Conservation (phyloP, 2,797 vertebrate genomes). For the Tadarida brasiliensis region DNA sequence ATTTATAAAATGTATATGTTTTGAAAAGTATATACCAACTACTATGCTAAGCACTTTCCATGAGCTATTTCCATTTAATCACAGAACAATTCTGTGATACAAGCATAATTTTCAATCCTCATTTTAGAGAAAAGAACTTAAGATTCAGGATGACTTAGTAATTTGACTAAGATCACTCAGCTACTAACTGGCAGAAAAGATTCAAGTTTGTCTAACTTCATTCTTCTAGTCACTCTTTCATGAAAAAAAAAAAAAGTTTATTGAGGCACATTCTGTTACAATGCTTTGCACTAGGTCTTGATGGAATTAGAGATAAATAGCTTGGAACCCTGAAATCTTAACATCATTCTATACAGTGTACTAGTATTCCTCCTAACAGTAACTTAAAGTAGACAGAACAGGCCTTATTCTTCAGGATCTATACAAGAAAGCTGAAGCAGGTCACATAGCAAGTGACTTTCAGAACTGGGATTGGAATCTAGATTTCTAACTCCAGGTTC, state of each 20-base stretch:
- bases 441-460: neutral
- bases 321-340: neutral
- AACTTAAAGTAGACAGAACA: neutral
- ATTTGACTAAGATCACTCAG: neutral
- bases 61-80: slow-evolving; percentile 30
- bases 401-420: neutral
- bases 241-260: neutral
- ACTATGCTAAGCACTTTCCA: neutral
- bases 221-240: neutral
- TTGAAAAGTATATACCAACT: neutral
- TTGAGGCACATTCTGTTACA: neutral
- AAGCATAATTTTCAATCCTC: slow-evolving; percentile 9
- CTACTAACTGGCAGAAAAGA: neutral
- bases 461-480: neutral
- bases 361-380: neutral
- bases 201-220: neutral
- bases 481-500: neutral
- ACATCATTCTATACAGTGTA: neutral
- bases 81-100: neutral
- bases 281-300: neutral
- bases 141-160: neutral
- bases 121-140: neutral
- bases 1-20: neutral
- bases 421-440: neutral
- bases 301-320: neutral